Conservation (phyloP, 2,888 invertebrate species). For the Hyles lineata region DNA sequence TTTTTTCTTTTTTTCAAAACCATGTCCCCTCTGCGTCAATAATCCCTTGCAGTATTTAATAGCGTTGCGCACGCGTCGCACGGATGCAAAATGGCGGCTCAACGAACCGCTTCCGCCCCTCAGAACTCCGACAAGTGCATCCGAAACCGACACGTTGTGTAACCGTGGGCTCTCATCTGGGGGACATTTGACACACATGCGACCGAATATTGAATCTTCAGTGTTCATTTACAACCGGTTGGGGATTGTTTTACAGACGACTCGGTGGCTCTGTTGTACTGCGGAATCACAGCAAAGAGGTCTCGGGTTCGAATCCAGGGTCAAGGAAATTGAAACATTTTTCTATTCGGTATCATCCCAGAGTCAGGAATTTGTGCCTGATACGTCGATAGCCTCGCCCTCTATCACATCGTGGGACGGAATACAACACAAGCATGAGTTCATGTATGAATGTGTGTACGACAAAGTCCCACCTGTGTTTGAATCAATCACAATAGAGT, state of each 20-base stretch:
- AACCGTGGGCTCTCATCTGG: constrained; percentile 19
- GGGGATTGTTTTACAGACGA: not conserved
- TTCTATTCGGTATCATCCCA: too few species aligned
- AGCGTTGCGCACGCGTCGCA: constrained; percentile 58
- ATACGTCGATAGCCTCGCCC: too few species aligned
- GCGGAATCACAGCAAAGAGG: too few species aligned
- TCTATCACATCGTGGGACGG: too few species aligned
- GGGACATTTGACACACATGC: constrained; percentile 15
- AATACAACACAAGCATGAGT: too few species aligned
- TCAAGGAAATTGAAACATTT: too few species aligned
- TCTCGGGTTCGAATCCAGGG: too few species aligned
- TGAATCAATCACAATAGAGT: too few species aligned
- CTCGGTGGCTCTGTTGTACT: too few species aligned
- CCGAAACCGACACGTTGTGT: constrained; percentile 52
- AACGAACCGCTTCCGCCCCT: constrained; percentile 68
- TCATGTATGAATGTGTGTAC: too few species aligned
- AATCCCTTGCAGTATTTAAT: constrained; percentile 43
- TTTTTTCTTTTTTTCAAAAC: not conserved
- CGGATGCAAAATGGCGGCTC: constrained; percentile 67
- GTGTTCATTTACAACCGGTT: not conserved
- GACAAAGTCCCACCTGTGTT: too few species aligned
- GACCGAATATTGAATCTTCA: constrained; percentile 22
- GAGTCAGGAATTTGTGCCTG: too few species aligned
- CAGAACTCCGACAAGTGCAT: constrained; percentile 68
- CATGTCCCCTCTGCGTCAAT: not conserved